phyloP scores from a whole-genome alignment of 1,140 invertebrate genomes.

The Drosophila sucinea region DNA sequence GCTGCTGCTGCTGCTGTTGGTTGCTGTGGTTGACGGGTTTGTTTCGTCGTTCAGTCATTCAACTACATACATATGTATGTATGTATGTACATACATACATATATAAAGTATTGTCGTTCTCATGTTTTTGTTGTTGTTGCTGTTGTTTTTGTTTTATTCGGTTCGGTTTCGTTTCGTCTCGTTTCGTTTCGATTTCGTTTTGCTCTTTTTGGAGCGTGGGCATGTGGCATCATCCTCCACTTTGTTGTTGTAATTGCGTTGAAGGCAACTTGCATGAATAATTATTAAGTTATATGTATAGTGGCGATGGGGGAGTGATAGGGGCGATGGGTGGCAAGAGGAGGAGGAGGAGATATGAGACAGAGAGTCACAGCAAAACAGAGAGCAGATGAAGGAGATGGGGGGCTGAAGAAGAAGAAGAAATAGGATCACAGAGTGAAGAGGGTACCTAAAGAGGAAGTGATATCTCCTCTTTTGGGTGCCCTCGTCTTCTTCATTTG shows the following conservation, averaged over 20 bases:
- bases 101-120: conserved; percentile 72
- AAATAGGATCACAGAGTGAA: background rate
- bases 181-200: conserved; percentile 77
- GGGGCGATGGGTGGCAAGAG: background rate
- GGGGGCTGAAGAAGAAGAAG: too few relatives aligned
- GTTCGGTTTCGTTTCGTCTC: conserved; percentile 43
- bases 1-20: conserved; percentile 35
- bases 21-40: conserved; percentile 70
- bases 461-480: conserved; percentile 14
- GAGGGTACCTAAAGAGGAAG: conserved; percentile 17
- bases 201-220: conserved; percentile 59
- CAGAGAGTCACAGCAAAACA: background rate
- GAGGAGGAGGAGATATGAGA: background rate
- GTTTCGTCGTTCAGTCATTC: conserved; percentile 66
- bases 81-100: too few relatives aligned
- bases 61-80: conserved; percentile 35
- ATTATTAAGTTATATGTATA: conserved; percentile 70
- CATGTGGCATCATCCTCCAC: conserved; percentile 64
- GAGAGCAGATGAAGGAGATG: background rate
- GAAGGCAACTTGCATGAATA: conserved; percentile 73
- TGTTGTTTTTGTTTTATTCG: conserved; percentile 52
- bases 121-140: conserved; percentile 22
- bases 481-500: background rate
- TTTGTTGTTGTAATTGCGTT: conserved; percentile 68
- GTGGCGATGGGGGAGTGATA: too few relatives aligned